Evolutionary conservation across 2,113 vertebrate genomes (phyloP).

Genomic region (Canis aureus): DNA sequence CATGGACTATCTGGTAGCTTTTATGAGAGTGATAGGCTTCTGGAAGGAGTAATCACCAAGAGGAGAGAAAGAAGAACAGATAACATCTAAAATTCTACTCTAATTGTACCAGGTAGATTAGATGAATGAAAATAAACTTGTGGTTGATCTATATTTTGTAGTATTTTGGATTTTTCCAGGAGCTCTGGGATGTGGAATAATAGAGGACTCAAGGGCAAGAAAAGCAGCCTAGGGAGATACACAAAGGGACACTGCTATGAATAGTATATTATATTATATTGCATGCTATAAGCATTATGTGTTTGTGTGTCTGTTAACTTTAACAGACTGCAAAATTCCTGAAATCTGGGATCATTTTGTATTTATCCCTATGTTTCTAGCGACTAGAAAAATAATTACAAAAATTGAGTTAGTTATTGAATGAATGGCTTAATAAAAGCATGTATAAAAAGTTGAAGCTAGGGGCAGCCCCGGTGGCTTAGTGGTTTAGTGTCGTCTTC

Average conservation of each 20-base stretch:
- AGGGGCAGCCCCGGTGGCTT: no score
- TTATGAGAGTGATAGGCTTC: background rate
- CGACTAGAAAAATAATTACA: background rate
- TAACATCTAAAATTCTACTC: background rate
- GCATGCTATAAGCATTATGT: background rate
- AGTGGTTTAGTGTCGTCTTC: no score
- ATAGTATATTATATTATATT: background rate
- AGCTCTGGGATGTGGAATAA: background rate
- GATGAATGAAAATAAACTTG: background rate
- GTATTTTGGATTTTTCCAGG: background rate
- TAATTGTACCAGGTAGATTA: background rate
- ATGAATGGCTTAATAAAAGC: background rate
- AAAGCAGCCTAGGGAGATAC: background rate
- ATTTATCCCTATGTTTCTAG: background rate
- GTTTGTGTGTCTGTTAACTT: background rate
- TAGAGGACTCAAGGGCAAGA: background rate
- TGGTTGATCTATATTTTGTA: background rate
- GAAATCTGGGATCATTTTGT: background rate
- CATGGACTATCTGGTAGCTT: background rate
- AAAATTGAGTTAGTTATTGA: background rate
- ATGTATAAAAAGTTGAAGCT: background rate
- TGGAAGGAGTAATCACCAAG: background rate
- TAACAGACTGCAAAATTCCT: slow-evolving; percentile 53
- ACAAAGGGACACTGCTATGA: background rate
- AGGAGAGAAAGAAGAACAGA: background rate